Conservation (phyloP, 2,113 vertebrate genomes). For the Ammodytes marinus region DNA sequence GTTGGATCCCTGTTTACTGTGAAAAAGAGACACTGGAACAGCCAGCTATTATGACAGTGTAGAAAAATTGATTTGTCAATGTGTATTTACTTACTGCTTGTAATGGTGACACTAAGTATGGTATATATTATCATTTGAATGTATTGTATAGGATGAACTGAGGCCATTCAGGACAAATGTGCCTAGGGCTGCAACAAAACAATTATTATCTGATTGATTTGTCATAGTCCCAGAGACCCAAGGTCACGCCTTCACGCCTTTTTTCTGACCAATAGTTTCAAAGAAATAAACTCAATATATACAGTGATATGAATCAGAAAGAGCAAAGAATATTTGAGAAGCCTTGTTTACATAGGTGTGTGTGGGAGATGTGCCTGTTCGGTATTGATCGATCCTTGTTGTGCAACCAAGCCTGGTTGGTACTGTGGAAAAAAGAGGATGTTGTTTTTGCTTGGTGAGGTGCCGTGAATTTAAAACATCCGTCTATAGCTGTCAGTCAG, state of each 20-base stretch:
- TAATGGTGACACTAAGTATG: not conserved
- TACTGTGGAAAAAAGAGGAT: slow-evolving; percentile 13
- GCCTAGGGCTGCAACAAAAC: not conserved
- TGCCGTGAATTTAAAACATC: slow-evolving; percentile 28
- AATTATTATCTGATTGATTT: not conserved
- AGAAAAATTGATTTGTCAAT: slow-evolving; percentile 17
- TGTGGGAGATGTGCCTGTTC: not conserved
- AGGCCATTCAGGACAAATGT: not conserved
- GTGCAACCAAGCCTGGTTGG: not conserved
- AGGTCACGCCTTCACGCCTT: not conserved
- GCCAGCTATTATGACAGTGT: not conserved
- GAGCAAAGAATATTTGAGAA: not conserved
- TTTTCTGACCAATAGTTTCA: not conserved
- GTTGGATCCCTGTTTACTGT: not conserved
- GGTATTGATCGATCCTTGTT: slow-evolving; percentile 1
- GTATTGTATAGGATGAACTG: too few species aligned
- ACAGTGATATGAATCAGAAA: not conserved
- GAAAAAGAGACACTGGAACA: not conserved
- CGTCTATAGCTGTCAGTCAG: slow-evolving; percentile 2
- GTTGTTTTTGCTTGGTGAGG: not conserved
- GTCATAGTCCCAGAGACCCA: not conserved
- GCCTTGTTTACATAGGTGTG: not conserved
- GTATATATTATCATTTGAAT: not conserved
- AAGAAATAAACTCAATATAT: not conserved
- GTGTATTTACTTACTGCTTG: not conserved